phyloP scores from a whole-genome alignment of 35 echinoderm and acorn worm genomes.

The Patiria miniata region DNA sequence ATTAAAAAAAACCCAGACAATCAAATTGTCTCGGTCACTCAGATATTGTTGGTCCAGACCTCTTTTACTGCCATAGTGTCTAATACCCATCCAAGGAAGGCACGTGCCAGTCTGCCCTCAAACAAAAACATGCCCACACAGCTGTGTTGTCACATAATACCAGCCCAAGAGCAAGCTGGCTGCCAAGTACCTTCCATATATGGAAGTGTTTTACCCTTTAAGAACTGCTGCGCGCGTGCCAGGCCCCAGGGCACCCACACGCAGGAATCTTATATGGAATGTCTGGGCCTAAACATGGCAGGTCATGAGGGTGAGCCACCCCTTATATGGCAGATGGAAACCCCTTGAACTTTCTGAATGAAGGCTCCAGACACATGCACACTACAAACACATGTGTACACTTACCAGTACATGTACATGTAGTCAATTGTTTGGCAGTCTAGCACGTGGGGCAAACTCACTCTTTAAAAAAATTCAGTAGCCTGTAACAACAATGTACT shows the following conservation, averaged over 20 bases:
- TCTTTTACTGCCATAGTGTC: no score
- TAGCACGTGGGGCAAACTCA: no score
- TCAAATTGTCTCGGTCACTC: no score
- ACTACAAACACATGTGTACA: no score
- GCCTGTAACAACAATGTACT: no score
- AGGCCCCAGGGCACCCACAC: neutral
- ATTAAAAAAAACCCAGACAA: no score
- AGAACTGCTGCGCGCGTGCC: slow-evolving; percentile 31
- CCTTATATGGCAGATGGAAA: slow-evolving; percentile 27
- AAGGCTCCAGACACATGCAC: neutral
- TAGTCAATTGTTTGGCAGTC: no score
- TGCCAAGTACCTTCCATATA: slow-evolving; percentile 46
- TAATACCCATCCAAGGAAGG: no score
- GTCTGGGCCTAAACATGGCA: slow-evolving; percentile 42
- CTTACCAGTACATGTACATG: no score
- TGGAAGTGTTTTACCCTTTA: slow-evolving; percentile 49
- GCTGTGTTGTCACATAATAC: neutral
- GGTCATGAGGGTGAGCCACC: slow-evolving; percentile 30
- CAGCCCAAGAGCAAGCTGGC: neutral
- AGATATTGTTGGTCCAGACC: no score
- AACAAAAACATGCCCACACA: neutral
- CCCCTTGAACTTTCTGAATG: slow-evolving; percentile 40
- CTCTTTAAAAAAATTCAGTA: no score
- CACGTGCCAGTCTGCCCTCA: no score
- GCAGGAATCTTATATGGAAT: slow-evolving; percentile 45